Evolutionary conservation across 2,888 invertebrate species (phyloP), one percentile per base, ranked within the genome.

Genomic region (Ophion slaviceki): DNA sequence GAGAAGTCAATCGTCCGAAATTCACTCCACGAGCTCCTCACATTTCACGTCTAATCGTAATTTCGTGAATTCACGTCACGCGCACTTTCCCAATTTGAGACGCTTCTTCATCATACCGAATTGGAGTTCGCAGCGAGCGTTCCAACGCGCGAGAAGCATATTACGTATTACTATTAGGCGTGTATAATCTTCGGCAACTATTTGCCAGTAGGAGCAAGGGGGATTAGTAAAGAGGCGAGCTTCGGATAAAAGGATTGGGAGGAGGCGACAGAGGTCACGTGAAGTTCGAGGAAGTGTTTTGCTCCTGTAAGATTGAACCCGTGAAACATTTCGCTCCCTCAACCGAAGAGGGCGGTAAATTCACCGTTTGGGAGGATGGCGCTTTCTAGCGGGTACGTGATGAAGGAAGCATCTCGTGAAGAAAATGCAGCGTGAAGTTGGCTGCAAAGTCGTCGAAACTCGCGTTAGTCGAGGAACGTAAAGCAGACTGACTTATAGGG

Each of bases 381-480:
- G 53, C 32, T 59, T 45, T 66, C 75, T 79, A 64, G 57, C 64
- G 76, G 70, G 85, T 76, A 82, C 85, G 85, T 85, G 85, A 85
- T 82, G 82, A 85, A 85, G 83, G 83, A 77, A 86, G 59, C 76
- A 77, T 86, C 77, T 47, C 84, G 78, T 47, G 78, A 45, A 81
- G 80, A 86, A 86, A 86, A 83, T 83, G 86, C 86, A 80, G 83
- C 83, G 83, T 80, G 80, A 86, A 86, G 86, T 86, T 86, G 83
- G 83, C 80, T 86, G 86, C 68, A 74, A 87, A 87, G 85, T 87
- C 86, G 80, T 78, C 87, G 87, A 83, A 88, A 87, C 87, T 88
- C 85, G 80, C 83, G 87, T 85, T 88, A 85, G 87, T 85, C 85
- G 75, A 77, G 80, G 83, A 83, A 86, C 86, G 86, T 86, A 86